phyloP scores from a whole-genome alignment of 2,797 vertebrate species.

The Crotalus adamanteus region DNA sequence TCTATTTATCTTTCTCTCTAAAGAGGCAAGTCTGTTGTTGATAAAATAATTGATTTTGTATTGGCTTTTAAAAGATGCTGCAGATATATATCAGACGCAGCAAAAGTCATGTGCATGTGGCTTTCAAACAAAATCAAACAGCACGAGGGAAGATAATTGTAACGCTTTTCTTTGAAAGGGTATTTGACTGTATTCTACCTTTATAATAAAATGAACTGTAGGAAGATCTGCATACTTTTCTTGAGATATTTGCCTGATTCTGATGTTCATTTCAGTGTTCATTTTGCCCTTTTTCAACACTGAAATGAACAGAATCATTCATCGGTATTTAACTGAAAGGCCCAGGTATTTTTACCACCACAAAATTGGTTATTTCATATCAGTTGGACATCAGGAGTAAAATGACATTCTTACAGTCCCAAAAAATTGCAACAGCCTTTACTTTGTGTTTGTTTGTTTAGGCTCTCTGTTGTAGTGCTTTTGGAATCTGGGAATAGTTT shows the following conservation, averaged over 20 bases:
- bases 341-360: background rate
- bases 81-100: background rate
- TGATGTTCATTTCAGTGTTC: too few relatives aligned
- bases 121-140: background rate
- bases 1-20: background rate
- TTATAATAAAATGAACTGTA: background rate
- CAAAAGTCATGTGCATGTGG: too few relatives aligned
- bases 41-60: background rate
- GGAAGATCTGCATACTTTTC: background rate
- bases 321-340: background rate
- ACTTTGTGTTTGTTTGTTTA: background rate
- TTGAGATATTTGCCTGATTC: too few relatives aligned
- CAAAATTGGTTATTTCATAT: background rate
- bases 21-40: background rate
- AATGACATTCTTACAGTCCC: background rate
- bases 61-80: background rate
- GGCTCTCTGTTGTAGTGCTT: background rate
- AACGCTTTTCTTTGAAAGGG: background rate
- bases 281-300: background rate
- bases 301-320: background rate
- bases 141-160: background rate
- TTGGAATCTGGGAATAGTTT: background rate
- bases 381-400: background rate
- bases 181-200: background rate
- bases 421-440: background rate